Percentiles rank a stretch among this genome's conserved stretches.
Conservation (phyloP, 2,113 vertebrate species). For the Abramis brama region DNA sequence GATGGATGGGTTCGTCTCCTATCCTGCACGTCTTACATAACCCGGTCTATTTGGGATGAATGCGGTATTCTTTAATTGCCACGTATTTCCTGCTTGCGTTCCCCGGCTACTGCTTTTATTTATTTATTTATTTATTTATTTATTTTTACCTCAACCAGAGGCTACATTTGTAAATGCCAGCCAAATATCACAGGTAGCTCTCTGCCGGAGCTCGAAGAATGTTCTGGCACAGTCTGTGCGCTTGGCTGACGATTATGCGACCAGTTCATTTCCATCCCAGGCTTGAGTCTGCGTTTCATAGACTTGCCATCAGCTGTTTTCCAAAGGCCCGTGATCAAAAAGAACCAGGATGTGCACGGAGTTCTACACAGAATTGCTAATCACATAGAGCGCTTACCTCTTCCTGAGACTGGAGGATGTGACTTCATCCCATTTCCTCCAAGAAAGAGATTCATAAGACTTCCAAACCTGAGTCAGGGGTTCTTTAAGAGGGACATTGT, state of each 20-base stretch:
- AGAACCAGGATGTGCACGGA: not conserved
- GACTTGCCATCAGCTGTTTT: slow-evolving; percentile 19
- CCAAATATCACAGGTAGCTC: slow-evolving; percentile 58
- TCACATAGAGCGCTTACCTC: not conserved
- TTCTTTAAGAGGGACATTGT: not conserved
- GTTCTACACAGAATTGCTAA: slow-evolving; percentile 17
- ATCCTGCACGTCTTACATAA: slow-evolving; percentile 46
- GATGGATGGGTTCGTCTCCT: slow-evolving; percentile 48
- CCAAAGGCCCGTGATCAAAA: slow-evolving; percentile 30
- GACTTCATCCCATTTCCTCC: slow-evolving; percentile 21
- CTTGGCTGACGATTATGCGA: slow-evolving; percentile 26
- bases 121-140: slow-evolving; percentile 14
- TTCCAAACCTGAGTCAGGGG: slow-evolving; percentile 9
- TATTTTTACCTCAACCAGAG: slow-evolving; percentile 11
- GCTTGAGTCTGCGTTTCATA: slow-evolving; percentile 1
- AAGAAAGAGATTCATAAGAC: slow-evolving; percentile 2
- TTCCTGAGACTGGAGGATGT: not conserved
- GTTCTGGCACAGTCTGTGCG: slow-evolving; percentile 13
- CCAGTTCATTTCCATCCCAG: slow-evolving; percentile 20
- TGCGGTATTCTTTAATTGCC: slow-evolving; percentile 49
- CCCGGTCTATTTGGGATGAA: slow-evolving; percentile 26
- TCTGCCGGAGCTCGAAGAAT: slow-evolving; percentile 9
- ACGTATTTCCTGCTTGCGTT: not conserved
- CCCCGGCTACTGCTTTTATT: not conserved
- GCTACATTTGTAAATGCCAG: slow-evolving; percentile 59